Evolutionary conservation across 2,113 vertebrate genomes (phyloP), one percentile per base, ranked within the genome.

Genomic region (Psilopsiagon aurifrons): DNA sequence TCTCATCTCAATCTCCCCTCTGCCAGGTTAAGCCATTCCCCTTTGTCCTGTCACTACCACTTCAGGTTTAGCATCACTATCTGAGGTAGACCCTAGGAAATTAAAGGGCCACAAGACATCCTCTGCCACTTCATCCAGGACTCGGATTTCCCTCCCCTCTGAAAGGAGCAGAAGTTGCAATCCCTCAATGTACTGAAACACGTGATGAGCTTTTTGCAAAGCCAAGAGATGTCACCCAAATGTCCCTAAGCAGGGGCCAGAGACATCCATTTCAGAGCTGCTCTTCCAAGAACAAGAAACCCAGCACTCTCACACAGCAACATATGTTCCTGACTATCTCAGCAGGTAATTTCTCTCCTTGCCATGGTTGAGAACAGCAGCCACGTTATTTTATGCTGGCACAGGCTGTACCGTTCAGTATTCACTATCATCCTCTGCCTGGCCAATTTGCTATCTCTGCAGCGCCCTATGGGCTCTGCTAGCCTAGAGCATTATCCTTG

Each of bases 401-500:
- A 68, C 47, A 63, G 54, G 13, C 69, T 39, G 57, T 31, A 28
- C 64, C 49, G 46, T 66, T 76, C 85, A 39, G 69, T 31, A 77
- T 67, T 85, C 33, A 8, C 46, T 10, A 8, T 46, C 19, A 71
- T 13, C 29, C n/a, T 74, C 59, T 69, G 27, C 81, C 69, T 3
- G 2, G 35, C 25, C 46, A 8, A 86, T 33, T 41, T 78, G 37
- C n/a, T 62, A 62, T 60, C 73, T 70, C 33, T 16, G 57, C 67
- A 71, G 16, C 0, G 1, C 23, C 19, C 60, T 20, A 2, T 17
- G 41, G 52, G 33, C 35, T 55, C 11, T 62, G 33, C 39, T 57
- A 4, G 6, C 23, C 11, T 17, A 33, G 19, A 14, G 3, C 24
- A 5, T 70, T 23, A 31, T 11, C 29, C 62, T 52, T 2, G 0